Evolutionary conservation across 2,797 vertebrate species (phyloP), one percentile per base, ranked within the genome.

Genomic region (Scolopax rusticola): DNA sequence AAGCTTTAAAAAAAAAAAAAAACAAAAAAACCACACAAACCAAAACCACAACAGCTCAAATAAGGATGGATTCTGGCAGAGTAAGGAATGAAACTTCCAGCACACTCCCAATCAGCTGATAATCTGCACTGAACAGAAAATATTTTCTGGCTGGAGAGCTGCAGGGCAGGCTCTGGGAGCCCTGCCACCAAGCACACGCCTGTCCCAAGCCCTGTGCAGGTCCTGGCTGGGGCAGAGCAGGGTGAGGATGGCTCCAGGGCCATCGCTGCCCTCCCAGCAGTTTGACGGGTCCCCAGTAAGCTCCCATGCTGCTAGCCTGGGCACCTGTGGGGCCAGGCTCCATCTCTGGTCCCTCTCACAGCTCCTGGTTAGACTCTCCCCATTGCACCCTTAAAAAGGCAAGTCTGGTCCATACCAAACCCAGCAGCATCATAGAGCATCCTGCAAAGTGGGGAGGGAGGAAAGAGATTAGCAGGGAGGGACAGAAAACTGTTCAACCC

Each of bases 191-290:
- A 50, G 56, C 36, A 48, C 61, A 75, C 0, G 1, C 63, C 81
- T 41, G 48, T 64, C 89, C 84, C 82, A 61, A 8, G 1, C 14
- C 25, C 48, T 0, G 0, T 1, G 2, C 3, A 12, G 60, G 64
- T 54, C 47, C 60, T 32, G 51, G 23, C 4, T 0, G 4, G 38
- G 41, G 38, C 64, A 69, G 36, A 85, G 69, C 71, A 70, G 53
- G 19, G 40, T 5, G 9, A 25, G 2, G 10, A 28, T 2, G 4
- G 51, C 24, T 12, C 40, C 56, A 25, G 32, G 40, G 20, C 27
- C 24, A 54, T 6, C 0, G 1, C 43, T 59, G 38, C n/a, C 27
- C 24, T 75, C 50, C 33, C 10, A 0, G 53, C 57, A 70, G 75
- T 21, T 19, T 21, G 19, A 21, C 0, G 2, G 38, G 32, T 63